Percentiles rank a stretch among this genome's conserved stretches.
Conservation (phyloP, 2,113 vertebrate species). For the Oryzias melastigma region DNA sequence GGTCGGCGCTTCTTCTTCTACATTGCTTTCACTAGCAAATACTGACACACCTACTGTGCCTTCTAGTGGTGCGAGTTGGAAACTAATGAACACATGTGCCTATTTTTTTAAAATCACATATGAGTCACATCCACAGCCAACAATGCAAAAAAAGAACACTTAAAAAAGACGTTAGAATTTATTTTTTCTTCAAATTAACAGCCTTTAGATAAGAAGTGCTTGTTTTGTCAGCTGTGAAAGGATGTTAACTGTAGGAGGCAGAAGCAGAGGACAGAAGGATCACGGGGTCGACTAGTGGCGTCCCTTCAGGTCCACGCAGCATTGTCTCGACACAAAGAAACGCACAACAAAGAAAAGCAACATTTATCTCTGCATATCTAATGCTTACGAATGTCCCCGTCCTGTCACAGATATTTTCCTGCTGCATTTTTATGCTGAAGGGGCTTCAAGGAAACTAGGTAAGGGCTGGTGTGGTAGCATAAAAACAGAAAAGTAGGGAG, state of each 20-base stretch:
- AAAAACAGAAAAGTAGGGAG: constrained; percentile 9
- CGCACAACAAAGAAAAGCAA: constrained; percentile 15
- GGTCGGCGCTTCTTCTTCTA: too few species aligned
- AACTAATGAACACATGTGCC: too few species aligned
- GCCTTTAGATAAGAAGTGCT: neutral
- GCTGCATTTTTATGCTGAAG: neutral
- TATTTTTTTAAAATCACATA: too few species aligned
- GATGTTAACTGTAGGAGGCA: constrained; percentile 24
- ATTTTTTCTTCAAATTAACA: constrained; percentile 5
- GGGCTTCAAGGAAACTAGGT: neutral
- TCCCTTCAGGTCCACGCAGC: constrained; percentile 48
- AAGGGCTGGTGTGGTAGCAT: neutral
- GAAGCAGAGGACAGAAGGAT: constrained; percentile 23
- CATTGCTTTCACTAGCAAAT: too few species aligned
- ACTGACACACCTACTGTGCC: too few species aligned
- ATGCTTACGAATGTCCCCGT: neutral
- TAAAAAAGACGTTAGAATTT: too few species aligned
- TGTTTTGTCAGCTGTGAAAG: neutral
- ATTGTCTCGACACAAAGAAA: constrained; percentile 33
- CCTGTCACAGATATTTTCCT: neutral
- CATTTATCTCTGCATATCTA: neutral
- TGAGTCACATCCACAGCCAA: too few species aligned
- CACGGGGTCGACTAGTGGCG: constrained; percentile 27
- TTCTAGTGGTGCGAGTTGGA: too few species aligned
- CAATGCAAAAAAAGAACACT: too few species aligned